These are phyloP conservation scores for Cheiracanthium punctorium DNA, from an alignment of 2,888 invertebrate species.

Conservation along the genomic window DNA sequence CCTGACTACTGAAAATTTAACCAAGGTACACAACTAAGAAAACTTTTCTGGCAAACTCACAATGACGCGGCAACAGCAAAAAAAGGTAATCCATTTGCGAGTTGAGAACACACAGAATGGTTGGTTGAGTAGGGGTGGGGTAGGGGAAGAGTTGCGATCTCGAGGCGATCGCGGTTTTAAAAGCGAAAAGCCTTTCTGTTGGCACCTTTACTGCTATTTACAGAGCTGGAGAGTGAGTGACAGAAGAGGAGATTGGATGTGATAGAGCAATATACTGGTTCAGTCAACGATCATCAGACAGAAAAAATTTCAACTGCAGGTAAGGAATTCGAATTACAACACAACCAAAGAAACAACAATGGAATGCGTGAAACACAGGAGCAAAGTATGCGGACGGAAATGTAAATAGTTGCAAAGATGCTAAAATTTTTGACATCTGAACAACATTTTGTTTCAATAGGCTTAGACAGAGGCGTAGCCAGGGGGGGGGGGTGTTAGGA, in stretches of 20 bases:
- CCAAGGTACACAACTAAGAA: background rate
- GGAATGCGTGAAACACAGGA: too few relatives aligned
- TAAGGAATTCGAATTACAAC: too few relatives aligned
- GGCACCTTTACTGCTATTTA: background rate
- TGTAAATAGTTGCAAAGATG: too few relatives aligned
- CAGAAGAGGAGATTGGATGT: background rate
- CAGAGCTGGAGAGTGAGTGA: background rate
- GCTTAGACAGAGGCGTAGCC: too few relatives aligned
- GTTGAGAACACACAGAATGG: too few relatives aligned
- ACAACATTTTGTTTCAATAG: too few relatives aligned
- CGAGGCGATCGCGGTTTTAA: background rate
- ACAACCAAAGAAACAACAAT: too few relatives aligned
- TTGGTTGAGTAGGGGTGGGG: background rate
- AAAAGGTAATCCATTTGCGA: background rate
- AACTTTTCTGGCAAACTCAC: background rate
- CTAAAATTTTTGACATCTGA: too few relatives aligned
- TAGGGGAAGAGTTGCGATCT: background rate
- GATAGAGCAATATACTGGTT: background rate
- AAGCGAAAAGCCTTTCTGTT: background rate
- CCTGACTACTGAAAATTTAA: background rate
- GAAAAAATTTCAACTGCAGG: too few relatives aligned
- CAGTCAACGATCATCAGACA: too few relatives aligned
- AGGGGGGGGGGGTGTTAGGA: too few relatives aligned
- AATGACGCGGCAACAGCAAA: background rate
- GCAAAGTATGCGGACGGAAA: too few relatives aligned